Conservation (phyloP, 2,888 invertebrate species). For the Pterostichus niger region DNA sequence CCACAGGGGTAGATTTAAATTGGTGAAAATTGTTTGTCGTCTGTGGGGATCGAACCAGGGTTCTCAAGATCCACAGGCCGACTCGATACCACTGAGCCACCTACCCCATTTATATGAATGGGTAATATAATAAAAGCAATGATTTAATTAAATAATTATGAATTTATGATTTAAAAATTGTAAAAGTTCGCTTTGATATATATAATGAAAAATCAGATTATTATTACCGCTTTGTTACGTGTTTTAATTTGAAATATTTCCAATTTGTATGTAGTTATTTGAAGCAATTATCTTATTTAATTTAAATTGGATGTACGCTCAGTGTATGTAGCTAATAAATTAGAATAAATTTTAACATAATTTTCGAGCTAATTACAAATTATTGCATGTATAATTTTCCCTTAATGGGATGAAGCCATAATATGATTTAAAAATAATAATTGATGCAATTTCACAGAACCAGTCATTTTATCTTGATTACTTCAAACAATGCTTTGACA, state of each 20-base stretch:
- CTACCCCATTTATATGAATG: too few species aligned
- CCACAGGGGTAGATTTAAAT: too few species aligned
- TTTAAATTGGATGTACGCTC: constrained; percentile 16
- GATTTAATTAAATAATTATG: neutral
- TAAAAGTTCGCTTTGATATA: too few species aligned
- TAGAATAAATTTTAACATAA: constrained; percentile 46
- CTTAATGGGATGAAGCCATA: constrained; percentile 24
- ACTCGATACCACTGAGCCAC: too few species aligned
- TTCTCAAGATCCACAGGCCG: too few species aligned
- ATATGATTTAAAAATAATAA: constrained; percentile 43
- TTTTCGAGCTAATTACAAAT: constrained; percentile 33
- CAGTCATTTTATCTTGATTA: constrained; percentile 8
- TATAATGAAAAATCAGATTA: neutral
- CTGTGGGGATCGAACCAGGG: too few species aligned
- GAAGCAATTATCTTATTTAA: constrained; percentile 43
- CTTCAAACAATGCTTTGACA: neutral
- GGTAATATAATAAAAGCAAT: too few species aligned
- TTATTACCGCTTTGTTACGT: neutral
- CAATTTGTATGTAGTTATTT: constrained; percentile 10
- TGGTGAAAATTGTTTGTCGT: too few species aligned
- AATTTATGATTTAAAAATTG: neutral
- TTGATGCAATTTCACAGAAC: neutral
- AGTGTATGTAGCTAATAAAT: constrained; percentile 13
- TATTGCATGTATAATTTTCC: constrained; percentile 49
- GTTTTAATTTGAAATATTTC: constrained; percentile 5